These are phyloP conservation scores for Gracilinanus agilis DNA, from an alignment of 2,113 vertebrate genomes.

Conservation along the genomic window DNA sequence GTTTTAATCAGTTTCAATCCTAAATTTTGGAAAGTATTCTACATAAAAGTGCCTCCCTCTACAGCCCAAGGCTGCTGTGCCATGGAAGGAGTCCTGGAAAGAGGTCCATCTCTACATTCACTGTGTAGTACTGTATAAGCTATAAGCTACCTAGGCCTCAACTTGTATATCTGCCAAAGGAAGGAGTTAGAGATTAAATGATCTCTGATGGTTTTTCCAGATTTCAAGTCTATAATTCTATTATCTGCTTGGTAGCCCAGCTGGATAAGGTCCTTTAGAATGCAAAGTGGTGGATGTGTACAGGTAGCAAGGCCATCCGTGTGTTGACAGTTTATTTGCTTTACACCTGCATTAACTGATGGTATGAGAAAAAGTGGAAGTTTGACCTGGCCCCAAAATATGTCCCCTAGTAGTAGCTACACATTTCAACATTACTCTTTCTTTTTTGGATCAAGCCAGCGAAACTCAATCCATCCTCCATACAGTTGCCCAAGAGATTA, in stretches of 20 bases:
- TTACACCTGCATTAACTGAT: background rate
- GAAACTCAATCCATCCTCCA: background rate
- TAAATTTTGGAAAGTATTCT: conserved; percentile 15
- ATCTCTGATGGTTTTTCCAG: background rate
- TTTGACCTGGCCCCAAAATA: background rate
- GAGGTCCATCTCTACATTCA: background rate
- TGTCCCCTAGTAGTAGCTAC: background rate
- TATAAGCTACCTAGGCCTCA: background rate
- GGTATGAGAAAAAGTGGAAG: background rate
- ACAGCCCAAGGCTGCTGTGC: background rate
- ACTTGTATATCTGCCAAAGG: background rate
- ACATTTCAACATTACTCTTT: background rate
- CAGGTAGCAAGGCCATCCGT: background rate
- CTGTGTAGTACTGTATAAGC: background rate
- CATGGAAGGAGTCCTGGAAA: background rate
- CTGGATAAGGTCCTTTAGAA: background rate
- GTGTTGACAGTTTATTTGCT: background rate
- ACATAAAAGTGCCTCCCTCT: background rate
- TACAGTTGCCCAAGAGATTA: background rate
- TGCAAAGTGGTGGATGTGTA: background rate
- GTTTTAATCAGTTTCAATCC: background rate
- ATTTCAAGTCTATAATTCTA: background rate
- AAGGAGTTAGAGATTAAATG: background rate
- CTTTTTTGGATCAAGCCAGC: background rate
- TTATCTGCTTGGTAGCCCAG: background rate